Conservation (phyloP, 35 echinoderm and acorn worm species). For the Apostichopus parvimensis region DNA sequence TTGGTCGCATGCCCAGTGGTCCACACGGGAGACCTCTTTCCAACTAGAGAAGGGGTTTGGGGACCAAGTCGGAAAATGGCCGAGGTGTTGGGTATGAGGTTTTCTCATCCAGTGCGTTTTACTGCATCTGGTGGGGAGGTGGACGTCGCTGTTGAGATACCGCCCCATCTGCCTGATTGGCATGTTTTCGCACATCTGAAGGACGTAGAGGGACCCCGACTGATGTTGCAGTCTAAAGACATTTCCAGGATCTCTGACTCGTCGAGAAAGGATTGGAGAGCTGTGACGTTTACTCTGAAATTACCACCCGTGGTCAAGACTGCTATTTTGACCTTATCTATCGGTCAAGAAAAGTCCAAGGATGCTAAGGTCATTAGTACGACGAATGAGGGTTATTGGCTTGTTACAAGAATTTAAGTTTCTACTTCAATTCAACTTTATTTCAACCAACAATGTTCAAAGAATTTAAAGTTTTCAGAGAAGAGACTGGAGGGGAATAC, state of each 20-base stretch:
- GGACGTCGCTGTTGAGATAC: conserved; percentile 40
- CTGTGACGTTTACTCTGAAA: conserved; percentile 4
- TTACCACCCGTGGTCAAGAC: conserved; percentile 26
- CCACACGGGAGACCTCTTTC: conserved; percentile 30
- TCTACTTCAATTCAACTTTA: no score
- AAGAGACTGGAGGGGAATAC: no score
- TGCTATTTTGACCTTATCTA: conserved; percentile 23
- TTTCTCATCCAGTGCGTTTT: conserved; percentile 49
- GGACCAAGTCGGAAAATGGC: conserved; percentile 35
- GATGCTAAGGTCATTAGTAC: conserved; percentile 23
- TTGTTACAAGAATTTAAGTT: conserved; percentile 27
- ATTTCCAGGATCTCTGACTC: conserved; percentile 25
- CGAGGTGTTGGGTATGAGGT: conserved; percentile 11
- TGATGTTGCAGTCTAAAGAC: conserved; percentile 14
- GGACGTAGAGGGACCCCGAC: conserved; percentile 27
- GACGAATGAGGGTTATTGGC: conserved; percentile 44
- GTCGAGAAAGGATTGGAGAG: conserved; percentile 11
- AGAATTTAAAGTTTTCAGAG: no score
- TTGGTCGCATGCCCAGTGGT: conserved; percentile 29
- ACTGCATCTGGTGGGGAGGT: conserved; percentile 6
- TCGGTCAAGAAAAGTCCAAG: conserved; percentile 29
- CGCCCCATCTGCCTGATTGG: conserved; percentile 13
- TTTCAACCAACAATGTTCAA: no score
- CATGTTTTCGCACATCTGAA: conserved; percentile 44
- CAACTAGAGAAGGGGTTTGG: conserved; percentile 2